These are phyloP conservation scores for Gorsachius goisagi DNA, from an alignment of 2,113 vertebrate species.

Conservation along the genomic window DNA sequence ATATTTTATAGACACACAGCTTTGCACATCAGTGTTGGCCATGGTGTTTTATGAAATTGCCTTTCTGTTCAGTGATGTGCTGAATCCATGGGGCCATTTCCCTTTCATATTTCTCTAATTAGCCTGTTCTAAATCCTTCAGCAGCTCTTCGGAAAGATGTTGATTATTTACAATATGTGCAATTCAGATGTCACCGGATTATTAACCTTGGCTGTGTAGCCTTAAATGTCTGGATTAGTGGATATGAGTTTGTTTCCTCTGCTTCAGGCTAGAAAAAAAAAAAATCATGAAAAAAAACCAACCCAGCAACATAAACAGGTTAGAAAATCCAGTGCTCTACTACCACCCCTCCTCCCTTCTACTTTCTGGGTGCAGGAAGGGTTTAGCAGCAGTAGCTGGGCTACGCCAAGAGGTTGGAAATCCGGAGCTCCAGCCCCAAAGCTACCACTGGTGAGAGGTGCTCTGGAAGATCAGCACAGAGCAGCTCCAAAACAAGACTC, in stretches of 20 bases:
- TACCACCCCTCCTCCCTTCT: no score
- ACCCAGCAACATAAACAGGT: background rate
- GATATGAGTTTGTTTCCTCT: background rate
- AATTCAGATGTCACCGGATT: constrained; percentile 42
- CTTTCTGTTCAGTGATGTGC: background rate
- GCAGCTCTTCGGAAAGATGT: background rate
- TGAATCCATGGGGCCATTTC: background rate
- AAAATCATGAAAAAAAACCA: background rate
- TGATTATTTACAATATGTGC: constrained; percentile 36
- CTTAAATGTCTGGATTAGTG: constrained; percentile 8
- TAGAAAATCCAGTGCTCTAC: background rate
- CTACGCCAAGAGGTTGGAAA: background rate
- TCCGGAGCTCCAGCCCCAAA: background rate
- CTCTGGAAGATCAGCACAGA: background rate
- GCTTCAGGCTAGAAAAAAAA: background rate
- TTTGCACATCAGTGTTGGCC: background rate
- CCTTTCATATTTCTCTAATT: constrained; percentile 10
- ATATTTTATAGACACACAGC: background rate
- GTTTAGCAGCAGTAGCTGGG: background rate
- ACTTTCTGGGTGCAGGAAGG: no score
- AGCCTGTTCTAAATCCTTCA: background rate
- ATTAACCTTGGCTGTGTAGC: constrained; percentile 41
- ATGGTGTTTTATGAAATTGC: background rate
- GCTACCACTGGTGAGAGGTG: background rate
- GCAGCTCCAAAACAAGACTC: background rate